Conservation (phyloP, 2,888 invertebrate species). For the Apantesis nais region DNA sequence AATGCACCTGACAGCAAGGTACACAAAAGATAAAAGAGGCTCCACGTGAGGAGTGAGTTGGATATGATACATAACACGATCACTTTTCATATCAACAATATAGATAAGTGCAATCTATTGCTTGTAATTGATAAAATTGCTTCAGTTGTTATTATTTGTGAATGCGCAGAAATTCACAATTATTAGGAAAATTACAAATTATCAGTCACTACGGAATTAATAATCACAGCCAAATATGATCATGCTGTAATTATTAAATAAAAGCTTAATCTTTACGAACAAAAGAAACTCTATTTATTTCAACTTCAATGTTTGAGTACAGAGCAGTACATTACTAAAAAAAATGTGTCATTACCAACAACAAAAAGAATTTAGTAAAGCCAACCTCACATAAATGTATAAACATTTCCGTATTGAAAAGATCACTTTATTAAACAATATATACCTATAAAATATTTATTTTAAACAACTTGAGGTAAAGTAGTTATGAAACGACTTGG, state of each 20-base stretch:
- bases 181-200: background rate
- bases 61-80: background rate
- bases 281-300: too few species aligned
- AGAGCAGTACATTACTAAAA: too few species aligned
- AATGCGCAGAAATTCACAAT: background rate
- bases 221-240: background rate
- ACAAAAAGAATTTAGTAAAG: too few species aligned
- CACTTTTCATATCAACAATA: background rate
- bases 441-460: background rate
- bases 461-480: background rate
- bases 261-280: too few species aligned
- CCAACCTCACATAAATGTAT: too few species aligned
- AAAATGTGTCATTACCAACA: too few species aligned
- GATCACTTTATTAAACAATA: too few species aligned
- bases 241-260: too few species aligned
- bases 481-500: too few species aligned
- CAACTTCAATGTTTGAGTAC: too few species aligned
- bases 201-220: background rate
- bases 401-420: too few species aligned
- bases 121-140: slow-evolving; percentile 8
- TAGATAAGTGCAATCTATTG: background rate
- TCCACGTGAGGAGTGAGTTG: background rate
- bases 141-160: background rate
- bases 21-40: slow-evolving; percentile 30
- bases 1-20: slow-evolving; percentile 6